Percentiles rank a stretch among this genome's conserved stretches.
These are phyloP conservation scores for silkworm (Bombyx mori) DNA, from an alignment of 1,140 invertebrate genomes.

Conservation along the genomic window ASM3026992v2 NC_085115.1:3974501-3975000, in stretches of 20 bases:
- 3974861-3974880: slow-evolving; percentile 20
- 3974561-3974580: slow-evolving; percentile 35
- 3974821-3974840: background rate
- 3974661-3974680: background rate
- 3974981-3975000: slow-evolving; percentile 49
- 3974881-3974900: slow-evolving; percentile 20
- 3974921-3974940: slow-evolving; percentile 43
- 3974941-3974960: slow-evolving; percentile 41
- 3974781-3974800: too few species aligned
- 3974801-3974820: too few species aligned
- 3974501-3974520: too few species aligned
- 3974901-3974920: slow-evolving; percentile 36
- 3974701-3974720: background rate
- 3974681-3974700: background rate
- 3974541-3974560: slow-evolving; percentile 39
- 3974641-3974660: background rate
- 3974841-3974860: slow-evolving; percentile 3
- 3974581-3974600: too few species aligned
- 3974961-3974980: slow-evolving; percentile 46
- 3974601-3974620: too few species aligned
- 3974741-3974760: too few species aligned
- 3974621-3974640: too few species aligned
- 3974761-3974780: too few species aligned
- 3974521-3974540: slow-evolving; percentile 37
- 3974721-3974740: too few species aligned